These are phyloP conservation scores for Fopius arisanus DNA, from an alignment of 1,140 invertebrate genomes.

Conservation along the genomic window DNA sequence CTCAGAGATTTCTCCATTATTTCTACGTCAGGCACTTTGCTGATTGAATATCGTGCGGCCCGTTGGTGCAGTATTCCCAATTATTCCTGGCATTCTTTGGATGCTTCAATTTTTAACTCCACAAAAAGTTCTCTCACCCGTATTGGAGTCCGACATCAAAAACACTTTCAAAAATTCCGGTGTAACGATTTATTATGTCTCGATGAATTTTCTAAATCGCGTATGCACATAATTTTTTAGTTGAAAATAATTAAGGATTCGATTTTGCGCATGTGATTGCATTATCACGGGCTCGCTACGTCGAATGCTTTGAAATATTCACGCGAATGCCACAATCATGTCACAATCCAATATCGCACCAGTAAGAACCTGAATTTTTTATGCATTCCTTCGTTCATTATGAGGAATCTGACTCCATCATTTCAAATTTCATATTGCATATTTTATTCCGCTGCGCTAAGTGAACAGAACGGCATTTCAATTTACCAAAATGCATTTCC, in stretches of 20 bases:
- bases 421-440: neutral
- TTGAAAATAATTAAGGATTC: neutral
- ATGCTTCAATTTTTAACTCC: neutral
- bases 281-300: slow-evolving; percentile 9
- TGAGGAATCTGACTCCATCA: neutral
- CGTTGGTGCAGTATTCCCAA: neutral
- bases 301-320: slow-evolving; percentile 20
- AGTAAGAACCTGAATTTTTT: neutral
- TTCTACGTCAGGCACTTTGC: neutral
- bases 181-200: neutral
- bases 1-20: slow-evolving; percentile 1
- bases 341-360: neutral
- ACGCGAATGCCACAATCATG: neutral
- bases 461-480: too few species aligned
- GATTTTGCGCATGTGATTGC: neutral
- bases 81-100: neutral
- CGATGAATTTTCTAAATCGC: neutral
- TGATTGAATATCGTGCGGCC: slow-evolving; percentile 3
- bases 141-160: too few species aligned
- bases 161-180: too few species aligned
- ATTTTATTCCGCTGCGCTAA: too few species aligned
- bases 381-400: neutral
- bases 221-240: neutral
- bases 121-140: too few species aligned
- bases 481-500: too few species aligned